These are phyloP conservation scores for Trimorus sp. DNA, from an alignment of 2,888 invertebrate species.

Conservation along the genomic window DNA sequence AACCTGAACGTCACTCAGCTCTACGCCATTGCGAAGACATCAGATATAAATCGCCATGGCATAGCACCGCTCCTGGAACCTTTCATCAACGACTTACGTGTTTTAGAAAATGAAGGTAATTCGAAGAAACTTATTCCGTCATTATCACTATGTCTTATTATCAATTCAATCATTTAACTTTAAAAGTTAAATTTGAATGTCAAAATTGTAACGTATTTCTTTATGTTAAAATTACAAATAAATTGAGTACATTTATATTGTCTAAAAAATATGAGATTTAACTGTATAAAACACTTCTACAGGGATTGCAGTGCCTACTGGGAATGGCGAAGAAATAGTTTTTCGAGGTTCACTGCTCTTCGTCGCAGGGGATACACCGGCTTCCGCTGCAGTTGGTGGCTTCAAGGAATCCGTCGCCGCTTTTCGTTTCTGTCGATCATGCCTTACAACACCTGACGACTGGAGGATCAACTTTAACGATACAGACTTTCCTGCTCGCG, in stretches of 20 bases:
- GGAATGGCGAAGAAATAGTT: background rate
- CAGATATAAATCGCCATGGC: no score
- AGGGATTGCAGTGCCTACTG: background rate
- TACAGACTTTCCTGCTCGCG: background rate
- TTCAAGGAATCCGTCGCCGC: slow-evolving; percentile 22
- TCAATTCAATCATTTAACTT: no score
- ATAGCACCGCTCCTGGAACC: no score
- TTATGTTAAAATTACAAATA: background rate
- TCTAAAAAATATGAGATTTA: no score
- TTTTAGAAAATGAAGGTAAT: no score
- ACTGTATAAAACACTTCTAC: no score
- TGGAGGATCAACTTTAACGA: slow-evolving; percentile 14
- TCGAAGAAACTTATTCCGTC: no score
- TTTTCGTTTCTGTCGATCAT: slow-evolving; percentile 20
- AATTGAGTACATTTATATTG: no score
- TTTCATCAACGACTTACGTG: no score
- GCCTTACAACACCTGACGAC: slow-evolving; percentile 2
- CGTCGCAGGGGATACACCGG: slow-evolving; percentile 12
- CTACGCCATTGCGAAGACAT: slow-evolving; percentile 47
- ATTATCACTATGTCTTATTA: no score
- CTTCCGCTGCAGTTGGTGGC: slow-evolving; percentile 18
- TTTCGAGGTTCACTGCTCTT: slow-evolving; percentile 13
- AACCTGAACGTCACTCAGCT: slow-evolving; percentile 33
- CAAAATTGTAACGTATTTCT: background rate
- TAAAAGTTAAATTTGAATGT: no score